These are phyloP conservation scores for Deilephila porcellus DNA, from an alignment of 2,888 invertebrate genomes.

Conservation along the genomic window DNA sequence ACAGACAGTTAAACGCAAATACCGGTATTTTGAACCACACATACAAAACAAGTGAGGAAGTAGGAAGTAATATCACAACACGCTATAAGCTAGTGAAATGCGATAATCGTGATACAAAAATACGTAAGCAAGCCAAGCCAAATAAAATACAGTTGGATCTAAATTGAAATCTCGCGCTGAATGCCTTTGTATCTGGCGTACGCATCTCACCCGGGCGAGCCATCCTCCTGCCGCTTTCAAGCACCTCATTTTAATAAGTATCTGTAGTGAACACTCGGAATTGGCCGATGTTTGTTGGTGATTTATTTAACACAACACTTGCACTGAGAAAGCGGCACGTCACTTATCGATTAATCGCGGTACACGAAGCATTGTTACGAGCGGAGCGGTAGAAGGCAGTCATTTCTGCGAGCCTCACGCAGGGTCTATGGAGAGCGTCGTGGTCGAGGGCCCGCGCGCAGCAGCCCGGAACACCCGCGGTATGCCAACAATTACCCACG, in stretches of 20 bases:
- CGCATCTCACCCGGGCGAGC: conserved; percentile 81
- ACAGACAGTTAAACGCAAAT: conserved; percentile 50
- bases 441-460: conserved; percentile 80
- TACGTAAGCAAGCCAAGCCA: conserved; percentile 70
- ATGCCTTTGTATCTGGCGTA: conserved; percentile 70
- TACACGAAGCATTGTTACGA: conserved; percentile 72
- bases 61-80: conserved; percentile 56
- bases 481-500: conserved; percentile 82
- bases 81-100: conserved; percentile 58
- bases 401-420: conserved; percentile 75
- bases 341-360: conserved; percentile 77
- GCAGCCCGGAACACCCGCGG: conserved; percentile 79
- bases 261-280: conserved; percentile 61
- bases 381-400: conserved; percentile 66
- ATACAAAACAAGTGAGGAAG: conserved; percentile 50
- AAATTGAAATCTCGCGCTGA: conserved; percentile 77
- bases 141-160: conserved; percentile 73
- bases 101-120: conserved; percentile 59
- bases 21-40: conserved; percentile 49
- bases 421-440: conserved; percentile 72
- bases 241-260: conserved; percentile 79
- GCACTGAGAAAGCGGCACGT: conserved; percentile 72
- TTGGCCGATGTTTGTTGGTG: conserved; percentile 58
- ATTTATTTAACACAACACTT: conserved; percentile 71
- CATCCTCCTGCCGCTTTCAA: conserved; percentile 82